Conservation (phyloP, 2,113 vertebrate species). For the Aegithalos caudatus region DNA sequence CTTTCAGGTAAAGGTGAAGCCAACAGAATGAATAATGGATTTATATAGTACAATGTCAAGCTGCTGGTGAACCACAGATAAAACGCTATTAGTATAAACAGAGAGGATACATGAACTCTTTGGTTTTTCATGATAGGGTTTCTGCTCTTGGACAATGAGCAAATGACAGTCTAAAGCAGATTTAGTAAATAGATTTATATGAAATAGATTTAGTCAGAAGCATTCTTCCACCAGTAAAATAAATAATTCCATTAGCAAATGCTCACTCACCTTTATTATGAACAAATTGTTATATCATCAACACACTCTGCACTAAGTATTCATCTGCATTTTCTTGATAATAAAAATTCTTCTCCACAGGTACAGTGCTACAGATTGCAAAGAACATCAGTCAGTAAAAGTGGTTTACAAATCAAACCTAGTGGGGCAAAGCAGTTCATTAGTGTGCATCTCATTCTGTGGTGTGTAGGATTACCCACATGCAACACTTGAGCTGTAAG, state of each 20-base stretch:
- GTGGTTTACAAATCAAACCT: background rate
- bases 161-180: background rate
- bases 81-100: background rate
- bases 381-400: background rate
- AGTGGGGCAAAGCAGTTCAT: background rate
- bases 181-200: background rate
- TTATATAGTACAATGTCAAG: background rate
- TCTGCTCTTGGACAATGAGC: background rate
- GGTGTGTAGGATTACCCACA: background rate
- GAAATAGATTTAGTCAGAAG: background rate
- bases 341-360: background rate
- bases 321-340: background rate
- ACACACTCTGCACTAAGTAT: background rate
- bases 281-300: background rate
- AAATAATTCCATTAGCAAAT: background rate
- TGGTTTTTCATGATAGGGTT: background rate
- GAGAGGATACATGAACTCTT: background rate
- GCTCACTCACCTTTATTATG: background rate
- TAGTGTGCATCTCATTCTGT: background rate
- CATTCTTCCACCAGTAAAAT: background rate
- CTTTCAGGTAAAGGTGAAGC: background rate
- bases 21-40: background rate
- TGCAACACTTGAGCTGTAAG: background rate
- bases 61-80: background rate
- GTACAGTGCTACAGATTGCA: background rate